Percentiles rank a stretch among this genome's conserved stretches.
These are phyloP conservation scores for Sebastes oblongus DNA, from an alignment of 2,797 vertebrate genomes.

Conservation along the genomic window DNA sequence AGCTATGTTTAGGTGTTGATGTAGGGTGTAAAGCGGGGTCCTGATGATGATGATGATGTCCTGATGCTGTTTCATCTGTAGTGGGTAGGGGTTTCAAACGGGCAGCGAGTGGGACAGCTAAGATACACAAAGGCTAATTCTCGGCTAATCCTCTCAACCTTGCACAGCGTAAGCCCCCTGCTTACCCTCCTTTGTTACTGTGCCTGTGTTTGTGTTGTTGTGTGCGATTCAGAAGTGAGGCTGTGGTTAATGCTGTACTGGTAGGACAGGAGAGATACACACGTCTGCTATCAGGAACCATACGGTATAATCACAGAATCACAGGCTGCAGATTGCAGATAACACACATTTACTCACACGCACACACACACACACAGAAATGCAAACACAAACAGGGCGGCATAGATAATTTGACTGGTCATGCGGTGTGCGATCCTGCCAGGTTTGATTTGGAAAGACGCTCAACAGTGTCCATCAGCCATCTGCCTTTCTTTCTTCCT, in stretches of 20 bases:
- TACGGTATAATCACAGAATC: slow-evolving; percentile 73
- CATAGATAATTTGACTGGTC: slow-evolving; percentile 66
- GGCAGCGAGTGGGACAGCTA: slow-evolving; percentile 58
- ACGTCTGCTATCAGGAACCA: slow-evolving; percentile 55
- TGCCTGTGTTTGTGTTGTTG: slow-evolving; percentile 48
- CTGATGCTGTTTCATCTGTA: slow-evolving; percentile 35
- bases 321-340: slow-evolving; percentile 76
- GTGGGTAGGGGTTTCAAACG: slow-evolving; percentile 47
- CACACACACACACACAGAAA: slow-evolving; percentile 29
- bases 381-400: slow-evolving; percentile 61
- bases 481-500: slow-evolving; percentile 34
- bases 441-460: slow-evolving; percentile 58
- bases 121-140: slow-evolving; percentile 69
- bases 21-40: slow-evolving; percentile 21
- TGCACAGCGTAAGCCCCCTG: slow-evolving; percentile 56
- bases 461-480: slow-evolving; percentile 33
- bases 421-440: slow-evolving; percentile 50
- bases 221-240: slow-evolving; percentile 60
- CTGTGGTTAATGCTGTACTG: slow-evolving; percentile 63
- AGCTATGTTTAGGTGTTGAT: slow-evolving; percentile 50
- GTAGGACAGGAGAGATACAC: slow-evolving; percentile 45
- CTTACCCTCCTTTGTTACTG: slow-evolving; percentile 57
- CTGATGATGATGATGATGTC: slow-evolving; percentile 5
- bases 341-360: slow-evolving; percentile 38
- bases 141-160: slow-evolving; percentile 64